phyloP scores from a whole-genome alignment of 2,113 vertebrate genomes.

The Syrrhaptes paradoxus region DNA sequence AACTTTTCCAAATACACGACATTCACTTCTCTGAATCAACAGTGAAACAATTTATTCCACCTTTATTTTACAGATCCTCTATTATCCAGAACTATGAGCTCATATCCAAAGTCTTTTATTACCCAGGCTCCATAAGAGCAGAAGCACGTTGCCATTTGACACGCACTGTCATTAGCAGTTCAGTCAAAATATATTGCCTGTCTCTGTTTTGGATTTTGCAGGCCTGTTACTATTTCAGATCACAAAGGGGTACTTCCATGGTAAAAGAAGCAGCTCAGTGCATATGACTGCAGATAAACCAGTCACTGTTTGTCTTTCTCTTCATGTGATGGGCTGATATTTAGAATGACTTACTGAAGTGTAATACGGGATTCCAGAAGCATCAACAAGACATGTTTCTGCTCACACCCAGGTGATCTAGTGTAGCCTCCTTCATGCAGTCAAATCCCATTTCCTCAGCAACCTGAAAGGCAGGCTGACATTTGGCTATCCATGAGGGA shows the following conservation, averaged over 20 bases:
- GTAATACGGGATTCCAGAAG: neutral
- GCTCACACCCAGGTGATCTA: neutral
- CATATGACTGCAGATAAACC: neutral
- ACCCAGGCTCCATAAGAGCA: neutral
- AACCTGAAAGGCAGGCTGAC: neutral
- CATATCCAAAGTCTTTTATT: neutral
- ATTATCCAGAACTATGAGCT: neutral
- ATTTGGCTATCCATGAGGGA: neutral
- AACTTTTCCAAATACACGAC: neutral
- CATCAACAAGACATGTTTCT: neutral
- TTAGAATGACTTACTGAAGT: neutral
- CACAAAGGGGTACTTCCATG: neutral
- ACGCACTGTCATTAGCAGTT: neutral
- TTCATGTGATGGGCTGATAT: neutral
- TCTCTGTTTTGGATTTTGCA: neutral
- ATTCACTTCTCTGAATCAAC: neutral
- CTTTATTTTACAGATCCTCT: neutral
- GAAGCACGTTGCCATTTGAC: neutral
- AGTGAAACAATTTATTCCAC: neutral
- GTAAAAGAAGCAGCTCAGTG: neutral
- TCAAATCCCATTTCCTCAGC: neutral
- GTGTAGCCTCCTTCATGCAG: neutral
- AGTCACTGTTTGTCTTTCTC: neutral
- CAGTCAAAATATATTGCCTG: neutral
- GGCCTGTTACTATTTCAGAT: neutral